Base-by-base conservation (phyloP, 2,797 vertebrate genomes). In the Siniperca undulata region DNA sequence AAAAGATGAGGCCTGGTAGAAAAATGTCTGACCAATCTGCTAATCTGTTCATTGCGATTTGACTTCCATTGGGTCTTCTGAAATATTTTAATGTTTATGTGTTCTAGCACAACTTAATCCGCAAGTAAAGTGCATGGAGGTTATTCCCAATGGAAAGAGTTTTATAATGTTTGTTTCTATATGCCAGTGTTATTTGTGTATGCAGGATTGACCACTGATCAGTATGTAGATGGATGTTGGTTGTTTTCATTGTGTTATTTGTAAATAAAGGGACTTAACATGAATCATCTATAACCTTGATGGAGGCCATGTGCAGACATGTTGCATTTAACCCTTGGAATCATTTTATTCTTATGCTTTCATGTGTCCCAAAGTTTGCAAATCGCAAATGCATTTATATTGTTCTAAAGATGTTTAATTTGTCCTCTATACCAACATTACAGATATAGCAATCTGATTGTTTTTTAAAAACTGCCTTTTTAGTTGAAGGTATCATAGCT, bases 241-340 rank as follows among this genome's bases (percentile, higher is more conserved):
- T 53, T 72, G 40, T 66, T 82, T 78, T 72, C 14, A 68, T 30
- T 67, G 11, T 83, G 27, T 38, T 70, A 24, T 73, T 78, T 86
- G 38, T 74, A 46, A 89, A 85, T 85, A 82, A 90, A 77, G 20
- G 46, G 1, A 69, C 14, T 85, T 84, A 34, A 38, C 80, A 80
- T 66, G n/a, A 82, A 52, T 73, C 14, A 27, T 48, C 4, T 42
- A 5, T 48, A 34, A 60, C 11, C 1, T 22, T 55, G 36, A 69
- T 55, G 40, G 20, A 40, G 20, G 7, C 52, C 48, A 59, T 17
- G 8, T 60, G 42, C 42, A 42, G 59, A 58, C 38, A 79, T 59
- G 34, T 22, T 59, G n/a, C n/a, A 73, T 67, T 79, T 30, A 62
- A 65, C 52, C 20, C 40, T 13, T 42, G 46, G 34, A 42, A 22